Evolutionary conservation across 2,888 invertebrate genomes (phyloP).

Genomic region (Pollenia amentaria): DNA sequence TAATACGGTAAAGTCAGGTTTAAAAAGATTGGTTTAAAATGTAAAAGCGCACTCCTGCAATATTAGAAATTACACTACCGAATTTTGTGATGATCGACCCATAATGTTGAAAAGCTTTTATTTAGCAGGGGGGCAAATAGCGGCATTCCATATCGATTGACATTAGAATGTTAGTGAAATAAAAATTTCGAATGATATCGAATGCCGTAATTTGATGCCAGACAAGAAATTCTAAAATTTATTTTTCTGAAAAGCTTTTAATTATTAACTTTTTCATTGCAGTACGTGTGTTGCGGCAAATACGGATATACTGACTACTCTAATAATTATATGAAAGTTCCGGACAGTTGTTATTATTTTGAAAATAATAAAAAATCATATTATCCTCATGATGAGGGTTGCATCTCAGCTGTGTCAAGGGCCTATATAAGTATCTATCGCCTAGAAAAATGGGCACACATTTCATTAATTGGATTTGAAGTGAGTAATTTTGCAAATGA

Average conservation of each 20-base stretch:
- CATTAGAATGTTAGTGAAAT: too few relatives aligned
- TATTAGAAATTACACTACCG: too few relatives aligned
- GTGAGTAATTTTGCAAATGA: constrained; percentile 69
- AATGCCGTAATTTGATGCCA: too few relatives aligned
- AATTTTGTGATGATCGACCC: too few relatives aligned
- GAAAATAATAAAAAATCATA: constrained; percentile 73
- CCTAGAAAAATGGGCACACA: constrained; percentile 78
- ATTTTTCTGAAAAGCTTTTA: too few relatives aligned
- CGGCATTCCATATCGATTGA: too few relatives aligned
- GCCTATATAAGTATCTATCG: constrained; percentile 77
- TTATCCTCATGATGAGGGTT: constrained; percentile 77
- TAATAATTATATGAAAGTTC: constrained; percentile 74
- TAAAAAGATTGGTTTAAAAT: too few relatives aligned
- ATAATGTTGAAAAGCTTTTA: too few relatives aligned
- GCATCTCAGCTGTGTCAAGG: constrained; percentile 76
- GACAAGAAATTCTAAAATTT: too few relatives aligned
- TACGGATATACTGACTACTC: constrained; percentile 78
- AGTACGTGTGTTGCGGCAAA: constrained; percentile 81
- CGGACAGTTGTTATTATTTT: constrained; percentile 77
- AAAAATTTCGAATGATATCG: not conserved
- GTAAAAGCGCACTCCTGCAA: too few relatives aligned
- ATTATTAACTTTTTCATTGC: not conserved
- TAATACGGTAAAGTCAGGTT: too few relatives aligned
- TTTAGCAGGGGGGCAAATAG: too few relatives aligned
- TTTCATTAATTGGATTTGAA: constrained; percentile 79